These are phyloP conservation scores for Podarcis cretensis DNA, from an alignment of 2,113 vertebrate species.

Conservation along the genomic window DNA sequence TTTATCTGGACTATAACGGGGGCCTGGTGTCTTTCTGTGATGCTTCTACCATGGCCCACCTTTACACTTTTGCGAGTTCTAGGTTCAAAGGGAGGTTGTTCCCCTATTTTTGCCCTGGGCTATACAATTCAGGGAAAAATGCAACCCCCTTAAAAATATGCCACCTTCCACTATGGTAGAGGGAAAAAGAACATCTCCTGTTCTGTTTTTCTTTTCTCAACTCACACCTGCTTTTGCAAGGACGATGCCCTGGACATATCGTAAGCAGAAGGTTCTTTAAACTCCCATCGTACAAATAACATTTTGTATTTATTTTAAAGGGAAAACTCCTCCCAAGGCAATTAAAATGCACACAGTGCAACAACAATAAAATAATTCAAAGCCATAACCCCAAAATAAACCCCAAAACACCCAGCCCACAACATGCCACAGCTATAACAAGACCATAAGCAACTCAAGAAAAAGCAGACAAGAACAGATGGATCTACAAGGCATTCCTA, in stretches of 20 bases:
- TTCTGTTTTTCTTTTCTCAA: background rate
- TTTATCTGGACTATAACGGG: background rate
- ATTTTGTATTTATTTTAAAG: no score
- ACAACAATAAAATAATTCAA: no score
- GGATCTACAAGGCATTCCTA: no score
- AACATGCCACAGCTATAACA: no score
- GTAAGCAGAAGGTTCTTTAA: background rate
- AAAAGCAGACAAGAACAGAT: no score
- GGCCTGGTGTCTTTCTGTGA: conserved; percentile 9
- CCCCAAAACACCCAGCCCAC: no score
- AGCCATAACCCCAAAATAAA: no score
- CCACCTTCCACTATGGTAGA: background rate
- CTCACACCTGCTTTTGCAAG: background rate
- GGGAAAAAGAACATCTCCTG: background rate
- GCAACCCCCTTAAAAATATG: conserved; percentile 20
- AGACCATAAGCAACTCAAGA: no score
- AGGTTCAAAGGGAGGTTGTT: background rate
- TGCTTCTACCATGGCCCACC: background rate
- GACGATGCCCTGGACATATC: background rate
- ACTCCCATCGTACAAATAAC: no score
- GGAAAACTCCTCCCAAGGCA: no score
- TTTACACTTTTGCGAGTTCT: background rate
- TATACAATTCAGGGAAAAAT: conserved; percentile 3
- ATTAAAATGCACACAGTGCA: no score
- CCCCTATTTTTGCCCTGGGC: conserved; percentile 15